These are phyloP conservation scores for Meteorus cinctellus DNA, from an alignment of 2,888 invertebrate genomes.

Conservation along the genomic window DNA sequence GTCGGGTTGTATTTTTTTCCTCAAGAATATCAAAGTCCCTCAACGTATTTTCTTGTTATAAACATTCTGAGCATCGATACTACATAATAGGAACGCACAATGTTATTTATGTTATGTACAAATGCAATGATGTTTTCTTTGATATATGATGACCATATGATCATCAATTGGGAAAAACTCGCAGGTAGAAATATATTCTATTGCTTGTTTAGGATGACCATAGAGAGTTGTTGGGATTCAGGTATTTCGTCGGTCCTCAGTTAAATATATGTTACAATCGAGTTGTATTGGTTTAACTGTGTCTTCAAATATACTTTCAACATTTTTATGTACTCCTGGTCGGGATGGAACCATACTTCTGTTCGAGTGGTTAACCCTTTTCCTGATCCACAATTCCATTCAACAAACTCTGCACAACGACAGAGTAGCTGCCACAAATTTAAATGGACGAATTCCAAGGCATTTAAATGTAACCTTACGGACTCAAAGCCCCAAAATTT, in stretches of 20 bases:
- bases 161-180: not conserved
- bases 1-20: not conserved
- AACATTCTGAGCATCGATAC: not conserved
- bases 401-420: not conserved
- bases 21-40: not conserved
- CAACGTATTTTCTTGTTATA: not conserved
- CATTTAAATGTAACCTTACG: not conserved
- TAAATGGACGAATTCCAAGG: not conserved
- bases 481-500: slow-evolving; percentile 4
- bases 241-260: not conserved
- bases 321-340: slow-evolving; percentile 52
- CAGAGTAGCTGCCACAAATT: not conserved
- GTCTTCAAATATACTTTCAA: slow-evolving; percentile 43
- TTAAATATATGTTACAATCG: not conserved
- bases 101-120: not conserved
- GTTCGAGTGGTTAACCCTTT: slow-evolving; percentile 64
- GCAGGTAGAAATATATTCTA: not conserved
- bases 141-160: not conserved
- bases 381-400: slow-evolving; percentile 37
- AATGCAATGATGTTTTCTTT: not conserved
- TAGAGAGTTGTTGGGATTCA: not conserved
- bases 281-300: not conserved
- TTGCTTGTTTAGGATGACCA: slow-evolving; percentile 10
- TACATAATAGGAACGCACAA: not conserved
- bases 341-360: slow-evolving; percentile 63